Evolutionary conservation across 1,140 invertebrate genomes (phyloP).

Genomic region (Trigoniulus corallinus): DNA sequence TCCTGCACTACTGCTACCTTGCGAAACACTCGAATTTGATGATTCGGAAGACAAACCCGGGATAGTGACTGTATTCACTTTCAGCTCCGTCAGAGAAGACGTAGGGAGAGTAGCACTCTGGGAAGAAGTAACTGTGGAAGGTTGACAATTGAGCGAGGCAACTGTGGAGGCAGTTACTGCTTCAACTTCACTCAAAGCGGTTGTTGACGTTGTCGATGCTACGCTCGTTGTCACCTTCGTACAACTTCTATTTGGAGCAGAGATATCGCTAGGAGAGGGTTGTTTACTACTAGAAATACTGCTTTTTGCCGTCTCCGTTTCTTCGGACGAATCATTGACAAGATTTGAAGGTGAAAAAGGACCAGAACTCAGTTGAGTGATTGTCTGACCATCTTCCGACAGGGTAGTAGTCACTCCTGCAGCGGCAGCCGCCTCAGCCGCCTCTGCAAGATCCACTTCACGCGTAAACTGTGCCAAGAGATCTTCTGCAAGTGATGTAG

Average conservation of each 20-base stretch:
- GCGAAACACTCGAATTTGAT: background rate
- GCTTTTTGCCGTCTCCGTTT: background rate
- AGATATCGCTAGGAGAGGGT: background rate
- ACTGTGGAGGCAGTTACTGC: constrained; percentile 4
- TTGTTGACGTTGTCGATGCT: constrained; percentile 16
- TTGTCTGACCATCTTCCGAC: background rate
- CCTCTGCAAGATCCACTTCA: background rate
- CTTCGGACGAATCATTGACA: constrained; percentile 5
- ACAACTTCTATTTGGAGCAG: constrained; percentile 8
- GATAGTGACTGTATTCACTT: constrained; percentile 8
- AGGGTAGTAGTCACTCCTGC: background rate
- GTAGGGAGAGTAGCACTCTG: background rate
- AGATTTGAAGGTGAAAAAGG: constrained; percentile 8
- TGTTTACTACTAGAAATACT: background rate
- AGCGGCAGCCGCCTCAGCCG: background rate
- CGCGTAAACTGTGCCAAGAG: constrained; percentile 55
- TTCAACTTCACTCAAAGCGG: constrained; percentile 16
- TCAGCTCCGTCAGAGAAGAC: constrained; percentile 2
- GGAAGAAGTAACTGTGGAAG: background rate
- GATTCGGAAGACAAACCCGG: constrained; percentile 1
- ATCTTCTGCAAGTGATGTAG: constrained; percentile 65
- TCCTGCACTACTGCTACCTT: background rate
- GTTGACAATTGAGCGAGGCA: background rate
- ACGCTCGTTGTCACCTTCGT: constrained; percentile 17
- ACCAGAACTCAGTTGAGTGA: constrained; percentile 8